Conservation (phyloP, 2,888 invertebrate genomes). For the Pomacea canaliculata region DNA sequence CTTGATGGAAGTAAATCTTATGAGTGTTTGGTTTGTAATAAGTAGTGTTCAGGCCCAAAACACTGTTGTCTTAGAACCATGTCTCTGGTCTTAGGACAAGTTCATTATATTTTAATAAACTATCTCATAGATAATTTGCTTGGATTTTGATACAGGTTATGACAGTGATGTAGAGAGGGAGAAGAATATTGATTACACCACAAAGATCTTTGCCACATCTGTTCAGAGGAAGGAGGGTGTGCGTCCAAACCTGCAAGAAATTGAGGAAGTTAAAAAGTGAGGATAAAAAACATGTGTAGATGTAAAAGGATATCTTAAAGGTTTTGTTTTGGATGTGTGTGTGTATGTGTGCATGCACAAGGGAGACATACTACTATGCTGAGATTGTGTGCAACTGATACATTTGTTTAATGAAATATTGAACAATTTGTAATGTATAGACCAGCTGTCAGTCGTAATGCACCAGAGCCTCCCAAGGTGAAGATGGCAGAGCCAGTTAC, state of each 20-base stretch:
- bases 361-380: no score
- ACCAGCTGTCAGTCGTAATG: slow-evolving; percentile 62
- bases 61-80: no score
- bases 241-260: slow-evolving; percentile 62
- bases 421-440: slow-evolving; percentile 34
- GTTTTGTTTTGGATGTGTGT: background rate
- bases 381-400: no score
- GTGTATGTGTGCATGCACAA: background rate
- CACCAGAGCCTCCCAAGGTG: slow-evolving; percentile 61
- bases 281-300: slow-evolving; percentile 13
- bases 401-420: no score
- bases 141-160: slow-evolving; percentile 58
- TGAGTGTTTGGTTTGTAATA: no score
- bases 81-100: no score
- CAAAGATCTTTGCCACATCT: slow-evolving; percentile 66
- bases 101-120: background rate
- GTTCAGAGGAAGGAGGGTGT: slow-evolving; percentile 59
- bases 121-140: background rate
- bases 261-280: slow-evolving; percentile 50
- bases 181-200: slow-evolving; percentile 67
- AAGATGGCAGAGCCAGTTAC: slow-evolving; percentile 50
- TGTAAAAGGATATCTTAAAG: background rate
- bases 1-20: no score
- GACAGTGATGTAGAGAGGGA: slow-evolving; percentile 70
- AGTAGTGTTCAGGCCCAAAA: no score